Percentiles rank a stretch among this genome's conserved stretches.
These are phyloP conservation scores for Lepidostoma basale DNA, from an alignment of 1,140 invertebrate genomes.

Conservation along the genomic window DNA sequence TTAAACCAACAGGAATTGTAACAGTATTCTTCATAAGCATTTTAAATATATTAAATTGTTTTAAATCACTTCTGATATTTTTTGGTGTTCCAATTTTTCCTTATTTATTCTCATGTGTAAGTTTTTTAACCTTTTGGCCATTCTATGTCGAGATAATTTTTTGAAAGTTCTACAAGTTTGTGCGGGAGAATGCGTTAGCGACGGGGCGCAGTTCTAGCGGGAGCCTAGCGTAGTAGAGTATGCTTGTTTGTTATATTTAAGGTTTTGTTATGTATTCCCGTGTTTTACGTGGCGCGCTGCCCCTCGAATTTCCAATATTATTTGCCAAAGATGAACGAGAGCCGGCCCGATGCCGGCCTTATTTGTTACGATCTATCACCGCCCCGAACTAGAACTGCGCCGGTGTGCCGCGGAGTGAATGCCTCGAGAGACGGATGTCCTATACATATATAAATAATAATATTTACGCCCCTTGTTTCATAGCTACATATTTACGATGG, in stretches of 20 bases:
- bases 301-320: conserved; percentile 24
- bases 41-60: too few species aligned
- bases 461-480: conserved; percentile 34
- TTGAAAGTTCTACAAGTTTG: too few species aligned
- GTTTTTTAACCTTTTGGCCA: too few species aligned
- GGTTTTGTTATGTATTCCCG: background rate
- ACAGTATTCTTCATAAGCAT: too few species aligned
- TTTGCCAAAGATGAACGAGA: conserved; percentile 32
- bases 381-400: conserved; percentile 25
- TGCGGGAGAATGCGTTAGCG: conserved; percentile 20
- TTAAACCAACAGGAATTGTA: too few species aligned
- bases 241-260: conserved; percentile 17
- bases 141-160: too few species aligned
- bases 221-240: conserved; percentile 12
- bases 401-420: background rate
- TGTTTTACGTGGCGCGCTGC: background rate
- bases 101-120: too few species aligned
- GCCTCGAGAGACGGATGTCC: background rate
- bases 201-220: conserved; percentile 7
- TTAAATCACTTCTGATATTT: too few species aligned
- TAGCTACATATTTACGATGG: conserved; percentile 38
- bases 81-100: too few species aligned
- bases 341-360: too few species aligned
- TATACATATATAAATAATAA: conserved; percentile 28
- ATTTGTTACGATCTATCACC: too few species aligned